Conservation (phyloP, 2,113 vertebrate genomes). For the Alligator mississippiensis region DNA sequence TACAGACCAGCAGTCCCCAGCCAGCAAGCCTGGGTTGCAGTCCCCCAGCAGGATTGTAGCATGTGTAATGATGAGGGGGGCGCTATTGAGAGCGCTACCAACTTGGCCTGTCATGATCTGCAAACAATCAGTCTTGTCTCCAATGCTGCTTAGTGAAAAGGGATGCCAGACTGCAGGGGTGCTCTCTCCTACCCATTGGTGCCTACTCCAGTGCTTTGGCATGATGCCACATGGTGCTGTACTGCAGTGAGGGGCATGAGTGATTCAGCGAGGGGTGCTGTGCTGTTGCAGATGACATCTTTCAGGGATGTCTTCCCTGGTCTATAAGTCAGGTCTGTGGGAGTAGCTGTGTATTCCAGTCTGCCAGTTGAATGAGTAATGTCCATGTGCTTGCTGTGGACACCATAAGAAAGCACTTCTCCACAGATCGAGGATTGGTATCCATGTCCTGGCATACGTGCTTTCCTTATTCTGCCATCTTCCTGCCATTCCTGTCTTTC, state of each 20-base stretch:
- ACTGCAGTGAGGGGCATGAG: neutral
- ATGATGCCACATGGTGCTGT: neutral
- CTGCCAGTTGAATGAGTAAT: neutral
- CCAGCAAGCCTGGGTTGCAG: neutral
- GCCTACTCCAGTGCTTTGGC: accelerated
- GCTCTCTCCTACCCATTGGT: neutral
- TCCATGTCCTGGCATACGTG: neutral
- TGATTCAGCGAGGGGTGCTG: neutral
- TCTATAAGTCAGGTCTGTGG: neutral
- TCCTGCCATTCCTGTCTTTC: neutral
- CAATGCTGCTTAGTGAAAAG: neutral
- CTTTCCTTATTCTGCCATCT: neutral
- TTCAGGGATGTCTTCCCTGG: neutral
- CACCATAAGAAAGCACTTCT: neutral
- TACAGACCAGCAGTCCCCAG: neutral
- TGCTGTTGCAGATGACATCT: neutral
- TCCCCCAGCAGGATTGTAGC: neutral
- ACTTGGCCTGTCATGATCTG: neutral
- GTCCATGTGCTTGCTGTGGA: neutral
- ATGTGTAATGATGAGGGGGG: neutral
- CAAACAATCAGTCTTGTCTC: neutral
- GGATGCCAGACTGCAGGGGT: neutral
- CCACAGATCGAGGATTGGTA: neutral
- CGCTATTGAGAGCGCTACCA: too few species aligned
- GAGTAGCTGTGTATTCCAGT: neutral